Conservation (phyloP, 64 coral and sea anemone genomes). For the Pocillopora damicornis region DNA sequence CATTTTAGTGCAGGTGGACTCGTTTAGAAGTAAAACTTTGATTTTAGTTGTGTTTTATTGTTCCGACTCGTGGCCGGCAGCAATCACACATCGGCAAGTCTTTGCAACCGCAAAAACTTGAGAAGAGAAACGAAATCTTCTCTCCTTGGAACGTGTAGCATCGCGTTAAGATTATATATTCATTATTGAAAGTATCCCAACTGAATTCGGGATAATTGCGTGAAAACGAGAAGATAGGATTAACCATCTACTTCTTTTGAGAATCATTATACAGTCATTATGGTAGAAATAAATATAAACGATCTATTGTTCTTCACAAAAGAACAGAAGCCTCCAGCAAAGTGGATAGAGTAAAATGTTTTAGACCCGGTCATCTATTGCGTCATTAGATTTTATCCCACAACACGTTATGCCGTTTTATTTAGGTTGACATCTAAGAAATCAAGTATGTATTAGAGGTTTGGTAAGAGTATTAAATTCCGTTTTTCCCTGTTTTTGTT, state of each 20-base stretch:
- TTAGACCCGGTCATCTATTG: not conserved
- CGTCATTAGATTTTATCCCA: not conserved
- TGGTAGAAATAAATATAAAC: not conserved
- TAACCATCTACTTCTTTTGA: not conserved
- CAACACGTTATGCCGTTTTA: not conserved
- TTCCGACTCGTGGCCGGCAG: constrained; percentile 7
- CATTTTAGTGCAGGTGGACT: constrained; percentile 53
- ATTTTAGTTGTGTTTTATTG: constrained; percentile 35
- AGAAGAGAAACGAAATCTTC: no score
- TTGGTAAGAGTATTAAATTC: constrained; percentile 13
- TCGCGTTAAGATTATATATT: no score
- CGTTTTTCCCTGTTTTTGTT: constrained; percentile 12
- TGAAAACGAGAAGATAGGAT: constrained; percentile 33
- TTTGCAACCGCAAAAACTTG: not conserved
- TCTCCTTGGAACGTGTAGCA: no score
- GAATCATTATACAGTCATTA: constrained; percentile 5
- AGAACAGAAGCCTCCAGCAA: not conserved
- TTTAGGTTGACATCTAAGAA: not conserved
- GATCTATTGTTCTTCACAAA: constrained; percentile 18
- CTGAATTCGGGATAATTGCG: not conserved
- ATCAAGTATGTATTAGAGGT: not conserved
- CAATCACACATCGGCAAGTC: not conserved
- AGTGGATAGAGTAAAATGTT: not conserved
- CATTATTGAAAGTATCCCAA: not conserved
- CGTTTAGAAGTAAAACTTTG: constrained; percentile 47